Evolutionary conservation across 2,113 vertebrate genomes (phyloP).

Genomic region (Heterochromis multidens): DNA sequence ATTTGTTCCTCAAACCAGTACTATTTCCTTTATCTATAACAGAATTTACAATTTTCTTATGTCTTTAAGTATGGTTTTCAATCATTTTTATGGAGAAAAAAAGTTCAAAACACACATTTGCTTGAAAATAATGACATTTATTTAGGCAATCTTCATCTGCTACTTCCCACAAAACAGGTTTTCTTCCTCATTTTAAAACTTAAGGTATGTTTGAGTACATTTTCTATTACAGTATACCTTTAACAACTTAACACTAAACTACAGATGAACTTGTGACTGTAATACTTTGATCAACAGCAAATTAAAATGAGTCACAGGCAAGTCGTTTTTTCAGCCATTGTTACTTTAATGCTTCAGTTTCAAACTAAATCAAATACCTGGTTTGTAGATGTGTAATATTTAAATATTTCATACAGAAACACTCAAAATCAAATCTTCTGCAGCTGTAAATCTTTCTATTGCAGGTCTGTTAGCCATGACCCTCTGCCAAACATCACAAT

Average conservation of each 20-base stretch:
- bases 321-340: background rate
- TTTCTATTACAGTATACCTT: background rate
- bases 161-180: fast-evolving
- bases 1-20: fast-evolving
- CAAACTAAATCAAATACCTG: background rate
- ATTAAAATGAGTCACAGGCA: background rate
- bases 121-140: fast-evolving
- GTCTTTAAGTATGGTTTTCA: background rate
- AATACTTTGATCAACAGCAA: background rate
- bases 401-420: background rate
- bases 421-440: background rate
- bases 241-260: background rate
- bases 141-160: background rate
- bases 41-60: background rate
- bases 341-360: background rate
- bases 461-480: fast-evolving
- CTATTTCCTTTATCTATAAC: background rate
- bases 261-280: background rate
- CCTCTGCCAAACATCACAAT: background rate
- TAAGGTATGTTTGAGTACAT: background rate
- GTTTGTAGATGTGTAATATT: background rate
- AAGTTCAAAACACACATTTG: background rate
- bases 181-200: background rate
- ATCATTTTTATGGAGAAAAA: background rate
- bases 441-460: background rate